Base-by-base conservation (phyloP, 1,140 invertebrate genomes). In the Schlechtendalia chinensis region DNA sequence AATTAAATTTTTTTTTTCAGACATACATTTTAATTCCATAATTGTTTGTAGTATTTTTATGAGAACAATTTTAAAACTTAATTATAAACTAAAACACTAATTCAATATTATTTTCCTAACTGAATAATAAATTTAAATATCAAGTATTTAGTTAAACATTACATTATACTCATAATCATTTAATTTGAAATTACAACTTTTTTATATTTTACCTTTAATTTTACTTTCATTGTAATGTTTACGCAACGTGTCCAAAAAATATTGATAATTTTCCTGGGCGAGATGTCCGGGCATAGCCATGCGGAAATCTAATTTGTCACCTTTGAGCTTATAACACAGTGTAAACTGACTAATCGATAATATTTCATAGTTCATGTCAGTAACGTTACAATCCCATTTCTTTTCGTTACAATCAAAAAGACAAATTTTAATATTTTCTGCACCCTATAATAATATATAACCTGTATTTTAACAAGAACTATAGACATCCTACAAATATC, bases 271-370 rank as follows among this genome's bases (percentile, higher is more conserved):
- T 67, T 88, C 84, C 85, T 92, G 88, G 1, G 96, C 93, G 77
- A 90, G 86, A 14, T 91, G 89, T 0, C 92, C 90, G 61, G 89
- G 86, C 96, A 98, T 98, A 5, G 96, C 91, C 82, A 90, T 88
- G 85, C 95, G 95, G 86, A 96, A 98, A 87, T 97, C 96, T 29
- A 94, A 91, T 86, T 95, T 96, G 85, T 96, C 96, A 74, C 96
- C 96, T 88, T 98, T 97, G 82, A 97, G 86, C 17, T 89, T 88
- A 83, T 92, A 89, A 83, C 94, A 94, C 2, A 98, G 86, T 10
- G 96, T 98, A 83, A 98, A 97, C 87, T 98, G 92, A 82, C 93
- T 93, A 5, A 92, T 87, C 85, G 92, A 93, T 1, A 93, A 85
- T 27, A 93, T 87, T 86, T 93, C 91, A 80, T 88, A 88, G 74